Percentiles rank a stretch among this genome's conserved stretches.
Evolutionary conservation across 2,113 vertebrate species (phyloP).

Genomic region (Mormyrus lacerda): DNA sequence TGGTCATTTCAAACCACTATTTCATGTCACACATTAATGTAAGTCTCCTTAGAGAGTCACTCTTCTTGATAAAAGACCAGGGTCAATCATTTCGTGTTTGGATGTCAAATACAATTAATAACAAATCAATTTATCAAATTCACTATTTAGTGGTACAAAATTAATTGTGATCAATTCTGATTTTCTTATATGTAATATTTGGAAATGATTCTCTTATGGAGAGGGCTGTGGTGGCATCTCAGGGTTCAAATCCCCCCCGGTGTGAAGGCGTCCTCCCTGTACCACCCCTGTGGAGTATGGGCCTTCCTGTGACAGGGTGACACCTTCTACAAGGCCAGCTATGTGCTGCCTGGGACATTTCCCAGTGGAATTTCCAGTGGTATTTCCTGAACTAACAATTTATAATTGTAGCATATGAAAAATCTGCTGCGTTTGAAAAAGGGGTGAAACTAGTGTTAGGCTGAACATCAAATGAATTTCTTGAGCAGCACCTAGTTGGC

Average conservation of each 20-base stretch:
- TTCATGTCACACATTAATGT: background rate
- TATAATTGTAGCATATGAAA: background rate
- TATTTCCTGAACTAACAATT: background rate
- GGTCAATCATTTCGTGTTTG: background rate
- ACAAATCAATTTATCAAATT: background rate
- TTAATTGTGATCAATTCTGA: background rate
- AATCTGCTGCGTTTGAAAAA: background rate
- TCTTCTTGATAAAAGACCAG: background rate
- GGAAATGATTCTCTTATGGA: background rate
- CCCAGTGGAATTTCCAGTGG: too few species aligned
- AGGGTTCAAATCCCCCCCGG: background rate
- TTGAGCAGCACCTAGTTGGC: background rate
- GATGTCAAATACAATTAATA: conserved; percentile 8
- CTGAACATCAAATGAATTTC: background rate
- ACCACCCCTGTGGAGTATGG: background rate
- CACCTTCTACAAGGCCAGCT: background rate
- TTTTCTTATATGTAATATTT: background rate
- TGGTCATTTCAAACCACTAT: background rate
- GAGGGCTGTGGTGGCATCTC: background rate
- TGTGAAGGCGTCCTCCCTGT: background rate
- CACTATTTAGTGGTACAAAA: background rate
- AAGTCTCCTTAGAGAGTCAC: background rate
- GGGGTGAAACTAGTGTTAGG: background rate
- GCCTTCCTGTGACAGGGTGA: background rate
- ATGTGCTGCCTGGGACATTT: background rate